Percentiles rank a stretch among this genome's conserved stretches.
Evolutionary conservation across 2,888 invertebrate species (phyloP).

Genomic region (Chrysodeixis includens): DNA sequence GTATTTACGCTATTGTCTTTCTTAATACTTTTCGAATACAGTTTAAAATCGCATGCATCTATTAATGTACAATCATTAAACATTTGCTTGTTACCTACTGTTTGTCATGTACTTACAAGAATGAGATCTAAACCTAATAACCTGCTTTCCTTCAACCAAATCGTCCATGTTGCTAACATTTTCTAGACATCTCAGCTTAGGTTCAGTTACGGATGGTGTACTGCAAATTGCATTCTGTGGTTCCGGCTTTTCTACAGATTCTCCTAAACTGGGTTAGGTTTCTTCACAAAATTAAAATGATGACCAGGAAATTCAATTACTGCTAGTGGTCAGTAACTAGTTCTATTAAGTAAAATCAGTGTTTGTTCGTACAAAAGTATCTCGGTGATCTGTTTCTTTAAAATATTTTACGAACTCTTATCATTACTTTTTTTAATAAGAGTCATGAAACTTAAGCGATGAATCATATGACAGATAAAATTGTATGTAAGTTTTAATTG

Average conservation of each 20-base stretch:
- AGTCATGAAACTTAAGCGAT: background rate
- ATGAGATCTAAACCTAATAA: conserved; percentile 60
- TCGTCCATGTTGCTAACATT: conserved; percentile 64
- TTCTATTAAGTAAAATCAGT: no score
- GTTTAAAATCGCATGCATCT: conserved; percentile 16
- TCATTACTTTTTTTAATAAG: background rate
- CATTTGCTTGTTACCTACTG: conserved; percentile 17
- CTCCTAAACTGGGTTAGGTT: conserved; percentile 64
- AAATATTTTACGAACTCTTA: no score
- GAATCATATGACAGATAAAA: background rate
- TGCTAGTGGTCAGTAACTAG: background rate
- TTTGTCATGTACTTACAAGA: conserved; percentile 32
- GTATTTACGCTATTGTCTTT: conserved; percentile 12
- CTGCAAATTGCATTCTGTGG: conserved; percentile 73
- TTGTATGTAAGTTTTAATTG: background rate
- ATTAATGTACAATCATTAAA: conserved; percentile 23
- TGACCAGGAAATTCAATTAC: conserved; percentile 6
- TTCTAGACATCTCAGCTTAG: conserved; percentile 61
- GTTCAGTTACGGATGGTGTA: conserved; percentile 70
- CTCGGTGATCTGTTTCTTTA: no score
- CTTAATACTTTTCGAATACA: conserved; percentile 25
- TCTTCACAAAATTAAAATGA: conserved; percentile 55
- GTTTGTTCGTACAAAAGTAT: no score
- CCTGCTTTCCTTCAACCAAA: conserved; percentile 71
- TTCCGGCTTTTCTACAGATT: conserved; percentile 71